Evolutionary conservation across 2,113 vertebrate species (phyloP).

Genomic region (Beaufortia kweichowensis): DNA sequence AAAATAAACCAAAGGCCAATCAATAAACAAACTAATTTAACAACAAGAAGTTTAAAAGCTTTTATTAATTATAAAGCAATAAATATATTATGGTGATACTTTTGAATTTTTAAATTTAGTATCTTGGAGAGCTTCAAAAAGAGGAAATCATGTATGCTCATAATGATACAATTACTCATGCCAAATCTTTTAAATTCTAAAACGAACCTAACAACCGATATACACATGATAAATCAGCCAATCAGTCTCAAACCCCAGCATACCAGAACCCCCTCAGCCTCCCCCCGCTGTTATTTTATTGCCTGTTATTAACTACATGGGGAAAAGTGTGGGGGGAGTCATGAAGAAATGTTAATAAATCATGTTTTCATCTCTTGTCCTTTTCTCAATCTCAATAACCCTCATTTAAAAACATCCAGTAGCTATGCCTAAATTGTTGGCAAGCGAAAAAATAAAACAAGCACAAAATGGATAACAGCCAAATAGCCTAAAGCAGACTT

Average conservation of each 20-base stretch:
- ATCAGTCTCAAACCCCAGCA: conserved; percentile 40
- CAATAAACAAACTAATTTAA: too few relatives aligned
- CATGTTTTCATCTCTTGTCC: conserved; percentile 49
- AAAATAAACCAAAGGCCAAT: too few relatives aligned
- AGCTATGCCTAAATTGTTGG: conserved; percentile 16
- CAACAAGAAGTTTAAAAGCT: too few relatives aligned
- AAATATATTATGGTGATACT: too few relatives aligned
- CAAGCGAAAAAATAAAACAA: conserved; percentile 17
- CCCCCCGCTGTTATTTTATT: conserved; percentile 67
- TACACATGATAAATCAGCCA: conserved; percentile 27
- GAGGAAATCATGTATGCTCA: not conserved
- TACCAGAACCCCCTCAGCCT: conserved; percentile 47
- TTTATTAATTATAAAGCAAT: too few relatives aligned
- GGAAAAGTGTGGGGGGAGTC: conserved; percentile 12
- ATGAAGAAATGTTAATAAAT: conserved; percentile 57
- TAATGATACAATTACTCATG: not conserved
- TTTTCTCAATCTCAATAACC: conserved; percentile 16
- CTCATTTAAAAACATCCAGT: not conserved
- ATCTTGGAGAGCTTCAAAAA: too few relatives aligned
- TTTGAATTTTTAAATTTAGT: too few relatives aligned
- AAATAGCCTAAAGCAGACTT: conserved; percentile 13
- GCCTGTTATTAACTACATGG: conserved; percentile 72
- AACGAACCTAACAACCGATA: not conserved
- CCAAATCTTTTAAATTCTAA: conserved; percentile 21
- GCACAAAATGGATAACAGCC: not conserved